A percentile compares a stretch with the other conserved stretches of the same genome.
These are phyloP conservation scores for Epiblema foenella DNA, from an alignment of 2,888 invertebrate species.

Conservation along the genomic window DNA sequence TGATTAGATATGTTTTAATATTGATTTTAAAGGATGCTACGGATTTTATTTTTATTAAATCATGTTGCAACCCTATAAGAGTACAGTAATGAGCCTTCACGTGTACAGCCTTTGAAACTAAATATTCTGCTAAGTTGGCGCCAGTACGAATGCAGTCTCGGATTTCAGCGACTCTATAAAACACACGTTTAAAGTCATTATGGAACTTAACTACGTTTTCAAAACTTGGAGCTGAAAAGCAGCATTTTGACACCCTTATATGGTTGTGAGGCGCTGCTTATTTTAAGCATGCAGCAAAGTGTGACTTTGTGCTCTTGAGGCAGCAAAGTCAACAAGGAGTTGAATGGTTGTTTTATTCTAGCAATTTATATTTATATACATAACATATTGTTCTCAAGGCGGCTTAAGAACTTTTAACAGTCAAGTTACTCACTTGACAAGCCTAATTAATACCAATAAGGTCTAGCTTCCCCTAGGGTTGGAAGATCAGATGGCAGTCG, in stretches of 20 bases:
- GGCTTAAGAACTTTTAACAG: too few species aligned
- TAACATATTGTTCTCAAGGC: too few species aligned
- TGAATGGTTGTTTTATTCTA: too few species aligned
- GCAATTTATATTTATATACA: too few species aligned
- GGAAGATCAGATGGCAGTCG: too few species aligned
- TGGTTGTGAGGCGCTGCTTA: slow-evolving; percentile 9
- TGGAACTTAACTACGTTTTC: slow-evolving; percentile 26
- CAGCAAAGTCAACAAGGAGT: neutral
- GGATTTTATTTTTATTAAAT: too few species aligned
- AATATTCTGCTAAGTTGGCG: slow-evolving; percentile 53
- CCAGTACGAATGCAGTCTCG: slow-evolving; percentile 49
- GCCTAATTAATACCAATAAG: too few species aligned
- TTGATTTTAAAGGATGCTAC: too few species aligned
- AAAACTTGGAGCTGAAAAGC: slow-evolving; percentile 7
- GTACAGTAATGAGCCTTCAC: slow-evolving; percentile 53
- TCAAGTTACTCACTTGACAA: too few species aligned
- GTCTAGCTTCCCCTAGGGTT: too few species aligned
- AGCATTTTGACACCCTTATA: slow-evolving; percentile 14
- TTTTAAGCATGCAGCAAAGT: slow-evolving; percentile 1
- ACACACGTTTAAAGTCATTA: slow-evolving; percentile 36
- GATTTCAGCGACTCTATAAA: slow-evolving; percentile 40
- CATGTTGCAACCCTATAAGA: slow-evolving; percentile 30
- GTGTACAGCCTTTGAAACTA: slow-evolving; percentile 55
- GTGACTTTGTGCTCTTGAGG: neutral
- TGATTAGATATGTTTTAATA: too few species aligned